Base-by-base conservation (phyloP, 2,888 invertebrate genomes). In the Mythimna pallens region DNA sequence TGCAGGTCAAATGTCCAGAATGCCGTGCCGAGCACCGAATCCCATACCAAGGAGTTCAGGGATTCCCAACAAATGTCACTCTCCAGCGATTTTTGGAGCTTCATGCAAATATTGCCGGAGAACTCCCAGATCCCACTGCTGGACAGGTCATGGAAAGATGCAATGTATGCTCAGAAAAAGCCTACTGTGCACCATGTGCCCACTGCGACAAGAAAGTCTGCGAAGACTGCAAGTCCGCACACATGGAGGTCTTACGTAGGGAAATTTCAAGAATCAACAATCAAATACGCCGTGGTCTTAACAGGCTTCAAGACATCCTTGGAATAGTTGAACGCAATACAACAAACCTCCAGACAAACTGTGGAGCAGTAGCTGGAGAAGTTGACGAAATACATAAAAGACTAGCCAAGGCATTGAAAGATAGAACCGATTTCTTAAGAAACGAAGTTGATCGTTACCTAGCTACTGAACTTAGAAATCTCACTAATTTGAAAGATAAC, bases 131-230 rank as follows among this genome's bases (percentile, higher is more conserved):
- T 93, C 99, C 98, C 58, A 98, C 98, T 78, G 98, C 98, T 91
- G 98, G 98, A 75, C 98, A 99, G 94, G 97, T 98, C 71, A 99
- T 99, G 99, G 99, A 99, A 94, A 97, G 99, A 87, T 99, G 99
- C 94, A 98, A 98, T 90, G 98, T 99, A 63, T 99, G 99, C 95
- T 98, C 98, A 70, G 98, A 99, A 94, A 98, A 99, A 94, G 98
- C 98, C 73, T 98, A 99, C 91, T 98, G 99, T 88, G 97, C 97
- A 73, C 96, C 97, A 65, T 99, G 99, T 94, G 98, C 98, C 40
- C 99, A 99, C 94, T 99, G 99, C 95, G 99, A 99, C 90, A 99
- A 99, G 92, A 99, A 99, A 96, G 98, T 99, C 81, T 99, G 99
- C 94, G 98, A 98, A 86, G 99, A 99, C 91, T 99, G 99, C 96